A percentile compares a stretch with the other conserved stretches of the same genome.
These are phyloP conservation scores for Margaritifera margaritifera DNA, from an alignment of 2,888 invertebrate genomes.

Conservation along the genomic window DNA sequence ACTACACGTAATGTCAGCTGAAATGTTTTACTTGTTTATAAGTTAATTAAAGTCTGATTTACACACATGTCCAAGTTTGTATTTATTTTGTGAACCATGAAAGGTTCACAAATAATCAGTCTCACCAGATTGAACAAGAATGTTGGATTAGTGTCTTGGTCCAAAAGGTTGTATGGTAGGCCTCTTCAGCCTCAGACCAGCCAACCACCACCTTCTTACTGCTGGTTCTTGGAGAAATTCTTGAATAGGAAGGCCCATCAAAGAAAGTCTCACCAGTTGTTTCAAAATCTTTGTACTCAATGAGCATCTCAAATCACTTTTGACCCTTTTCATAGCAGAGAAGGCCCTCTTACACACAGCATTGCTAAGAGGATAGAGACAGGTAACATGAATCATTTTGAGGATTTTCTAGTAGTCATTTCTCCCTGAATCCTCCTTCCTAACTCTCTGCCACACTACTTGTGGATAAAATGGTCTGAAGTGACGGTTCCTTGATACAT, in stretches of 20 bases:
- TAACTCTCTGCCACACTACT: conserved; percentile 6
- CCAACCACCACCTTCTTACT: conserved; percentile 9
- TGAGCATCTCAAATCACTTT: conserved; percentile 9
- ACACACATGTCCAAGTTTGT: too few species aligned
- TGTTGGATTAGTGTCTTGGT: too few species aligned
- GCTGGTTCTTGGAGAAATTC: conserved; percentile 3
- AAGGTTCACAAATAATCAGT: too few species aligned
- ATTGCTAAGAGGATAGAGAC: conserved; percentile 4
- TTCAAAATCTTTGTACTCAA: background rate
- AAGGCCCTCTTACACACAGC: conserved; percentile 6
- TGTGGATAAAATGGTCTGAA: background rate
- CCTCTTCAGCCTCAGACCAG: conserved; percentile 6
- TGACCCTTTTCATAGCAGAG: conserved; percentile 8
- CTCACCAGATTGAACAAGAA: too few species aligned
- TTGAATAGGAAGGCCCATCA: background rate
- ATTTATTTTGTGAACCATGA: too few species aligned
- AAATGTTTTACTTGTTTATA: too few species aligned
- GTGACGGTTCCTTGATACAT: conserved; percentile 1
- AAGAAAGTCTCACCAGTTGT: background rate
- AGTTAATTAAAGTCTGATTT: too few species aligned
- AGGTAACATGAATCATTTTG: conserved; percentile 5
- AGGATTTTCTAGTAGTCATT: conserved; percentile 4
- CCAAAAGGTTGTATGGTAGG: conserved; percentile 3
- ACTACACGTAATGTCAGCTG: too few species aligned
- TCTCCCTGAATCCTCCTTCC: conserved; percentile 4